phyloP scores from a whole-genome alignment of 2,797 vertebrate species.

The Periophthalmus magnuspinnatus region DNA sequence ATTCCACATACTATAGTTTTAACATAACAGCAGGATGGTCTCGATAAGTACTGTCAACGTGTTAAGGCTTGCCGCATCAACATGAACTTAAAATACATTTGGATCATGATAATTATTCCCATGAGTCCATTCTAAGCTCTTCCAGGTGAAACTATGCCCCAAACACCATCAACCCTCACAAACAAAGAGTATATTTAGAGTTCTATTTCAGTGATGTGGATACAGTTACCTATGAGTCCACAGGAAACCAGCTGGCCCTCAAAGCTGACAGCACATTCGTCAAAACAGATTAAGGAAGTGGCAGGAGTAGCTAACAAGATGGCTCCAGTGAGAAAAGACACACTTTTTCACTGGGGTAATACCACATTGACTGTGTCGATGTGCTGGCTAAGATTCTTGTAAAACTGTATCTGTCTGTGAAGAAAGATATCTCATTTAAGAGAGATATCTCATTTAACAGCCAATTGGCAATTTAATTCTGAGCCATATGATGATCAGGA shows the following conservation, averaged over 20 bases:
- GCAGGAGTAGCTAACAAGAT: conserved; percentile 42
- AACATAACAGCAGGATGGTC: not conserved
- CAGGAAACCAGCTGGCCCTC: conserved; percentile 71
- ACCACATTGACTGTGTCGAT: not conserved
- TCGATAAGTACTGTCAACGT: not conserved
- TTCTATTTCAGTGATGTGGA: conserved; percentile 71
- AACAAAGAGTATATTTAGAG: conserved; percentile 81
- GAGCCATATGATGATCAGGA: not conserved
- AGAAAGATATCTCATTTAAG: conserved; percentile 29
- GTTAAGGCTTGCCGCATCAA: not conserved
- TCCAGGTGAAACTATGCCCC: conserved; percentile 15
- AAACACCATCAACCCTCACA: conserved; percentile 59
- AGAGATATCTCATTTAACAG: conserved; percentile 28
- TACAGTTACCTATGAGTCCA: conserved; percentile 76
- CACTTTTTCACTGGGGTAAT: not conserved
- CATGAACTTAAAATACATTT: conserved; percentile 1
- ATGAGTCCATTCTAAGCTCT: not conserved
- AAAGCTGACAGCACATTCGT: conserved; percentile 58
- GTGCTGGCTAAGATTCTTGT: conserved; percentile 6
- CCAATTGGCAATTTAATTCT: conserved; percentile 8
- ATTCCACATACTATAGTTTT: not conserved
- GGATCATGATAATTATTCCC: conserved; percentile 1
- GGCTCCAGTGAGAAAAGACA: conserved; percentile 8
- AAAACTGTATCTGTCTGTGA: conserved; percentile 22
- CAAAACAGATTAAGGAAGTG: conserved; percentile 45